Evolutionary conservation across 2,797 vertebrate species (phyloP).

Genomic region (Meda fulgida): DNA sequence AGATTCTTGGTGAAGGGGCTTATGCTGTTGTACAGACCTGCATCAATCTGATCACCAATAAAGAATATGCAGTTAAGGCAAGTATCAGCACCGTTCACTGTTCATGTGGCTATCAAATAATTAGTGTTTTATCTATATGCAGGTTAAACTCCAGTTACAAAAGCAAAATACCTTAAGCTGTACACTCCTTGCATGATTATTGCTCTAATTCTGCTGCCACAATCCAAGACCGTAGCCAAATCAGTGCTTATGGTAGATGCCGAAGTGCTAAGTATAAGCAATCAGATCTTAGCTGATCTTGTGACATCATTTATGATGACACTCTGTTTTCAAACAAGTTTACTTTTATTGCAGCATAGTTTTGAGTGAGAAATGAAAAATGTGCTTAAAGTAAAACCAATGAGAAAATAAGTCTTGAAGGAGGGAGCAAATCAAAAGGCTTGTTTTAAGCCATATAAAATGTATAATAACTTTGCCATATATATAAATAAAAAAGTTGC

Average conservation of each 20-base stretch:
- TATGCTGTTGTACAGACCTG: slow-evolving; percentile 95
- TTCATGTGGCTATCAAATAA: background rate
- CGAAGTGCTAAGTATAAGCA: background rate
- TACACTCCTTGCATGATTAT: background rate
- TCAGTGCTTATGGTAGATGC: background rate
- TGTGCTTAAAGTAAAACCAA: background rate
- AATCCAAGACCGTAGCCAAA: background rate
- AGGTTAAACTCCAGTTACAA: background rate
- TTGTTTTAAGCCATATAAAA: background rate
- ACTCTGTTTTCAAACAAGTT: background rate
- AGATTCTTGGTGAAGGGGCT: slow-evolving; percentile 93
- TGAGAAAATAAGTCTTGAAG: background rate
- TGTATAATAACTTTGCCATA: background rate
- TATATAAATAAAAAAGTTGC: too few species aligned
- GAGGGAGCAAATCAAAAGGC: background rate
- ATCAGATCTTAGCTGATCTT: background rate
- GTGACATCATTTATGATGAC: background rate
- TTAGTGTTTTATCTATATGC: background rate
- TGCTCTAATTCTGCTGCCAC: background rate
- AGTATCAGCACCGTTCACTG: slow-evolving; percentile 61
- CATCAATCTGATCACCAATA: slow-evolving; percentile 92
- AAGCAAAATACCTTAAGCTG: background rate
- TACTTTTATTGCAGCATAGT: background rate
- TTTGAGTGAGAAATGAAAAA: background rate
- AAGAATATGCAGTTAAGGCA: slow-evolving; percentile 96